Evolutionary conservation across 2,797 vertebrate species (phyloP).

Genomic region (Tapera naevia): DNA sequence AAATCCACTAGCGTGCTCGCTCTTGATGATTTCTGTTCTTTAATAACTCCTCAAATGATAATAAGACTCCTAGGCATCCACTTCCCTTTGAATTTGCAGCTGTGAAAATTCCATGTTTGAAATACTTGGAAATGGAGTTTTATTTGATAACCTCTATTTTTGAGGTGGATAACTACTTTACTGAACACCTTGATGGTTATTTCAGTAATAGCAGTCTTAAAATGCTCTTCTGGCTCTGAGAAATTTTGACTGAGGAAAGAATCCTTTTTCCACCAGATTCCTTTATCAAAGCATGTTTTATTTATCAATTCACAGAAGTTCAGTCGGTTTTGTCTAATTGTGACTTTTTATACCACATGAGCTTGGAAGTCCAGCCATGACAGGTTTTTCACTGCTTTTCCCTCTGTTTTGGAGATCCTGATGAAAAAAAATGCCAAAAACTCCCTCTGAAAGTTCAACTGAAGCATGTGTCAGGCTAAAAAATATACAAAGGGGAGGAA

Average conservation of each 20-base stretch:
- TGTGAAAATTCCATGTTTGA: conserved; percentile 29
- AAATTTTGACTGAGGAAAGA: background rate
- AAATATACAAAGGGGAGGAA: background rate
- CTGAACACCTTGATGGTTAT: conserved; percentile 27
- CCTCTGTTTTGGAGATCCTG: background rate
- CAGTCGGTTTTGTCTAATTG: conserved; percentile 13
- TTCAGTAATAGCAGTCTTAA: background rate
- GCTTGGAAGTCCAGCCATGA: background rate
- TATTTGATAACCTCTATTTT: conserved; percentile 28
- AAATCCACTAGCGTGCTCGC: background rate
- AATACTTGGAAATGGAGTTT: background rate
- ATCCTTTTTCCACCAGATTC: background rate
- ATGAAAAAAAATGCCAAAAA: background rate
- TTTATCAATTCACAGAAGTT: background rate
- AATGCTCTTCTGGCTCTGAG: background rate
- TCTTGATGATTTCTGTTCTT: conserved; percentile 33
- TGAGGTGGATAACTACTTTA: conserved; percentile 15
- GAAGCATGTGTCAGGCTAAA: background rate
- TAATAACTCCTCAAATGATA: conserved; percentile 34
- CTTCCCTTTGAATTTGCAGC: conserved; percentile 44
- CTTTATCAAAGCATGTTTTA: background rate
- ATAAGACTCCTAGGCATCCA: background rate
- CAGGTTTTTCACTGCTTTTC: background rate
- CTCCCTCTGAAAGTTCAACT: background rate
- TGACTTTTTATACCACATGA: background rate